Base-by-base conservation (phyloP, 1,140 invertebrate genomes). In the Diachasmimorpha longicaudata region DNA sequence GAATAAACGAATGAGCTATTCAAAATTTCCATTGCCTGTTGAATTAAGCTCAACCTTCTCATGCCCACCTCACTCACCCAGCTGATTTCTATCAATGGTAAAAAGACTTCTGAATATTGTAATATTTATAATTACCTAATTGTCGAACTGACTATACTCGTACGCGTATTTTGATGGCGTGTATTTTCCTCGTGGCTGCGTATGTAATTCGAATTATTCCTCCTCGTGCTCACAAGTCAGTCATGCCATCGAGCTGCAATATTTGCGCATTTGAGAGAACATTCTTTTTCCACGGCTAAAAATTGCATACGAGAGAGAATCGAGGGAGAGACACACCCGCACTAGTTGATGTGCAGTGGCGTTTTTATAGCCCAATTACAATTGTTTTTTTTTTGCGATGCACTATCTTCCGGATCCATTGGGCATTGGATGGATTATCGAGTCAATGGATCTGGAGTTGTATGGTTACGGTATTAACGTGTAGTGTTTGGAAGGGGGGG, bases 401-500 rank as follows among this genome's bases (percentile, higher is more conserved):
- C 23, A 11, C 14, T 63, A 63, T 63, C 58, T 63, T 25, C 21
- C 5, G 11, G 58, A 63, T 63, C 58, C 58, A 63, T 25, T 31
- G 58, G n/a, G 44, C 44, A 46, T 46, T 58, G n/a, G 58, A 8
- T 4, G 23, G 23, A 25, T 63, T 63, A 63, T 63, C 58, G 19
- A 25, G 23, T 3, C 19, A 25, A 63, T 31, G 11, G 19, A 63
- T 63, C 58, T 58, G 16, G 19, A 10, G 13, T 25, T 63, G 23
- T 63, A 31, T 63, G 58, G 58, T 63, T 63, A 63, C 58, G 58
- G 58, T 63, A 63, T 63, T 63, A 63, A 63, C 23, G 11, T 63
- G 58, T 63, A 21, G 58, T 63, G 58, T 6, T 25, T 11, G 21
- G 0, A 31, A 11, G 9, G 58, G 4, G 21, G 21, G 0, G 14